Base-by-base conservation (phyloP, 2,888 invertebrate genomes). In the Euzophera pinguis region DNA sequence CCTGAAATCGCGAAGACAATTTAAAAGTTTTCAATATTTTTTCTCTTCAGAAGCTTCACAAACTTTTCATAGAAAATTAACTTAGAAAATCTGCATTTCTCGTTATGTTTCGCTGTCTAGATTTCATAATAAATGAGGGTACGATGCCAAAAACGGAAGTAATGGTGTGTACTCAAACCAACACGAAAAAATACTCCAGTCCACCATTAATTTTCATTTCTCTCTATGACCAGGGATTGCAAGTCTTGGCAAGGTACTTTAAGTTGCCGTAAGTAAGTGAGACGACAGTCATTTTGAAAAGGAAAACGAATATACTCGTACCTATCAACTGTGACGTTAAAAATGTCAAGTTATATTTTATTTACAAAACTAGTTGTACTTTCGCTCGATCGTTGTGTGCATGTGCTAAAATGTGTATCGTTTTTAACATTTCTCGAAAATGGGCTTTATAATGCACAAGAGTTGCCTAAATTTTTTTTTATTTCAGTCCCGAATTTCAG, bases 181-280 rank as follows among this genome's bases (percentile, higher is more conserved):
- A 89, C 89, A 89, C 81, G 89, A 87, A 89, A 90, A 90, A 87
- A 90, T 90, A 90, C 89, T 90, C 78, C 71, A 74, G 74, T 65
- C 78, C 62, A 75, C 76, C 86, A 90, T 90, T 90, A 87, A 89
- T 90, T 88, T 87, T 89, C 88, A 90, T 90, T 89, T 84, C 78
- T 69, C 70, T 75, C 72, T 79, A 83, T 83, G 84, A 75, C 79
- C 78, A 71, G 67, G 75, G 81, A 84, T 79, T 79, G 84, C 75
- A 32, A 79, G 83, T 81, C 85, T 84, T 82, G 78, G 80, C 72
- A 73, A 78, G 64, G 65, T 61, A 61, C 34, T 13, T 14, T 14
- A 3, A 12, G 43, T 43, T 29, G 13, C 13, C 32, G 32, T 45
- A 45, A 45, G 32, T 45, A 45, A 71, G 71, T 22, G 22, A 22